Base-by-base conservation (phyloP, 2,113 vertebrate species). In the Triplophysa dalaica region DNA sequence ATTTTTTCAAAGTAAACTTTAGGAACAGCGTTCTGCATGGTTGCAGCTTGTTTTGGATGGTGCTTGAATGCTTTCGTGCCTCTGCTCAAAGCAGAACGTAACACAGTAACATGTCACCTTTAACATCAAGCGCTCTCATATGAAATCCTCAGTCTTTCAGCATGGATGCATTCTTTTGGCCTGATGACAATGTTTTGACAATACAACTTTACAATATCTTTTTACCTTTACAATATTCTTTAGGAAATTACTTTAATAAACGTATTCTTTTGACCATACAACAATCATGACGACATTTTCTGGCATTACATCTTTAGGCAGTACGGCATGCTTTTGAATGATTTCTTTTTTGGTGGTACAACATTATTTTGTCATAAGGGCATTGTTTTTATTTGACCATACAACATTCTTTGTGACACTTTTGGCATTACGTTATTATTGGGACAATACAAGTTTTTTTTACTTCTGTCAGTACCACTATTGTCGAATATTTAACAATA, bases 1-100 rank as follows among this genome's bases (percentile, higher is more conserved):
- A 1, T 41, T 48, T 38, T 64, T 76, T 48, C 22, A 77, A 77
- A 77, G 45, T 77, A 64, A 77, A 77, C 61, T 65, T 77, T 77
- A 26, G 41, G 17, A 65, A 38, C 11, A 13, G 33, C 1, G 74
- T 77, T 77, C 62, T 22, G 65, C 77, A 60, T 50, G 52, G 67
- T 38, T 17, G 41, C 41, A 63, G 66, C 58, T 72, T 63, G 12
- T 65, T 65, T 65, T 48, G 72, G 72, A 75, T 48, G 58, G 22
- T 12, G 29, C 54, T 24, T 19, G 58, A n/a, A 63, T 48, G 26
- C 72, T 38, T n/a, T 48, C 21, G 62, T 29, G 21, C 14, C 9
- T 14, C 14, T 76, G 63, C 61, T 65, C 16, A 65, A 73, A 52
- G 61, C 61, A 65, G 72, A 75, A 77, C 62, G 8, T 16, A 24